These are phyloP conservation scores for Netelia virgata DNA, from an alignment of 2,888 invertebrate genomes.

Conservation along the genomic window DNA sequence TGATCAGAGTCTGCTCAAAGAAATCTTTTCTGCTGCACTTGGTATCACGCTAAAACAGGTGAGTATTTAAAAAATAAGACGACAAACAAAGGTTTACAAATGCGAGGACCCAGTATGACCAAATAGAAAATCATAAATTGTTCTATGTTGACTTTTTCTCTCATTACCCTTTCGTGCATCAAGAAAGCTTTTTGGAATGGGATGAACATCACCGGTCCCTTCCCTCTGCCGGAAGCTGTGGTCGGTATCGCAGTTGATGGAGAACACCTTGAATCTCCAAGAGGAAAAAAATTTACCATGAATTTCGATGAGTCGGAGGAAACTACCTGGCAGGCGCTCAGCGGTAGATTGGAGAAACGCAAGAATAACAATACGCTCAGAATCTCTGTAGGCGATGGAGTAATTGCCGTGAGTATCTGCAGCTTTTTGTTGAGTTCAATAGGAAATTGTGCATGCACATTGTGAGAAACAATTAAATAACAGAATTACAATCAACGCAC, in stretches of 20 bases:
- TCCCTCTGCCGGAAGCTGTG: constrained; percentile 90
- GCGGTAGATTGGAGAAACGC: constrained; percentile 87
- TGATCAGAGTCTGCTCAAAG: constrained; percentile 88
- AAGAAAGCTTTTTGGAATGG: constrained; percentile 90
- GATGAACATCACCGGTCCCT: constrained; percentile 89
- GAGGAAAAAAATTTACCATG: constrained; percentile 86
- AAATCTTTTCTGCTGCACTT: constrained; percentile 90
- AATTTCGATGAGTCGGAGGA: constrained; percentile 88
- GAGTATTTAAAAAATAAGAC: constrained; percentile 63
- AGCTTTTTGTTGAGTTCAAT: constrained; percentile 1
- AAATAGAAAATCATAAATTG: neutral
- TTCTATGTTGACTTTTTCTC: constrained; percentile 52
- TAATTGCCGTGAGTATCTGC: constrained; percentile 87
- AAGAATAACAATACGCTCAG: constrained; percentile 88
- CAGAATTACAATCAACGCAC: too few relatives aligned
- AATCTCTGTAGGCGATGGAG: constrained; percentile 88
- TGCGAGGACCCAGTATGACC: neutral
- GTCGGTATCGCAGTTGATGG: constrained; percentile 91
- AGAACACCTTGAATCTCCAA: constrained; percentile 78
- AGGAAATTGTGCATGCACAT: too few relatives aligned
- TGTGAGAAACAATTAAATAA: too few relatives aligned
- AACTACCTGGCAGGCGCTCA: constrained; percentile 87
- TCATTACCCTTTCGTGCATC: constrained; percentile 28
- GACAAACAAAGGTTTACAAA: neutral
- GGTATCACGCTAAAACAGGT: constrained; percentile 91